Evolutionary conservation across 2,888 invertebrate species (phyloP).

Genomic region (Colostygia pectinataria): DNA sequence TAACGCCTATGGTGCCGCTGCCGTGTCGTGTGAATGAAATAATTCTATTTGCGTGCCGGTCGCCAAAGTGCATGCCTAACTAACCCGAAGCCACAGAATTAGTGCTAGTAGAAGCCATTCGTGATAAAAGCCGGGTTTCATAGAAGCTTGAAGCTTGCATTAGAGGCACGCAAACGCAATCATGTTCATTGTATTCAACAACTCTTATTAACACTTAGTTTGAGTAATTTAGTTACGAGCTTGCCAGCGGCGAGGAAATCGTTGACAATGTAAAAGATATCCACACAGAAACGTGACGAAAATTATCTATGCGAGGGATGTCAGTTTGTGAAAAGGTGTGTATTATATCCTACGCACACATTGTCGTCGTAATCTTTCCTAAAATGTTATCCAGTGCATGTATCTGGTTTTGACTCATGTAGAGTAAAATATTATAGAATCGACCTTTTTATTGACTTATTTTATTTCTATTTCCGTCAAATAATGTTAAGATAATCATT

Average conservation of each 20-base stretch:
- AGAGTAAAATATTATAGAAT: too few relatives aligned
- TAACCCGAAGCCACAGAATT: slow-evolving; percentile 7
- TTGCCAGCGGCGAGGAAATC: slow-evolving; percentile 11
- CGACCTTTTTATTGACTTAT: too few relatives aligned
- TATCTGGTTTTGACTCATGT: too few relatives aligned
- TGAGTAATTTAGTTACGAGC: slow-evolving; percentile 6
- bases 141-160: slow-evolving; percentile 12
- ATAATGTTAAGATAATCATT: too few relatives aligned
- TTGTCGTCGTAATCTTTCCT: too few relatives aligned
- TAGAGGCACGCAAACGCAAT: slow-evolving; percentile 13
- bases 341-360: slow-evolving; percentile 11
- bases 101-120: slow-evolving; percentile 9
- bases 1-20: background rate
- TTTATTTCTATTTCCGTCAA: too few relatives aligned
- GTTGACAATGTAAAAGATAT: slow-evolving; percentile 5
- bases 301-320: background rate
- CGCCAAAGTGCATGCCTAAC: slow-evolving; percentile 21
- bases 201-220: slow-evolving; percentile 14
- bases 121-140: slow-evolving; percentile 16
- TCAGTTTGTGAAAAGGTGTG: slow-evolving; percentile 5
- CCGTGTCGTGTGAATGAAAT: slow-evolving; percentile 21
- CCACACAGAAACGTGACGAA: background rate
- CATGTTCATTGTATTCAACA: slow-evolving; percentile 18
- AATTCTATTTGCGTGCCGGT: slow-evolving; percentile 18
- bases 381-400: too few relatives aligned